These are phyloP conservation scores for Peromyscus attwateri DNA, from an alignment of 2,797 vertebrate genomes.

Conservation along the genomic window DNA sequence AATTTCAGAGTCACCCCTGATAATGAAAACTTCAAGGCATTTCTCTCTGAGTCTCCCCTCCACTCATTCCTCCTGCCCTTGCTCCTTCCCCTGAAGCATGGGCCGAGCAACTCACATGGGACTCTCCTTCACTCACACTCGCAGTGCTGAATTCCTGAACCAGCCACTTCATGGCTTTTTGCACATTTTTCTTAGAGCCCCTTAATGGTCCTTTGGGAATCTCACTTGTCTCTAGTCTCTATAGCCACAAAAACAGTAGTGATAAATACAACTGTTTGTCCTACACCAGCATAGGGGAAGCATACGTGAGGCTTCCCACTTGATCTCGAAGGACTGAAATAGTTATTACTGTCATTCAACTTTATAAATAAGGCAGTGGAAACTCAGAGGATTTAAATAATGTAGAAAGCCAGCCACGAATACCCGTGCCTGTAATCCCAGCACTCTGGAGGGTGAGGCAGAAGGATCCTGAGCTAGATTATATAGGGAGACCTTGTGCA, in stretches of 20 bases:
- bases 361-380: not conserved
- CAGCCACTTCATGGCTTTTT: not conserved
- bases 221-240: not conserved
- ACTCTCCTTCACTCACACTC: not conserved
- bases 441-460: not conserved
- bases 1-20: not conserved
- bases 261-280: not conserved
- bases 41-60: not conserved
- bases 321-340: not conserved
- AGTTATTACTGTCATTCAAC: not conserved
- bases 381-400: not conserved
- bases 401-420: not conserved
- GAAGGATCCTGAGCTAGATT: not conserved
- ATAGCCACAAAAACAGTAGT: not conserved
- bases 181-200: not conserved
- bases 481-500: not conserved
- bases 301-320: not conserved
- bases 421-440: not conserved
- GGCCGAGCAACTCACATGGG: not conserved
- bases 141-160: not conserved
- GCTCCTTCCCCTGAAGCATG: not conserved
- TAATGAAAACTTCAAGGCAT: not conserved
- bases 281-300: not conserved
- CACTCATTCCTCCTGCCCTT: not conserved
- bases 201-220: not conserved